These are phyloP conservation scores for Flexamia atlantica DNA, from an alignment of 2,888 invertebrate genomes.

Conservation along the genomic window DNA sequence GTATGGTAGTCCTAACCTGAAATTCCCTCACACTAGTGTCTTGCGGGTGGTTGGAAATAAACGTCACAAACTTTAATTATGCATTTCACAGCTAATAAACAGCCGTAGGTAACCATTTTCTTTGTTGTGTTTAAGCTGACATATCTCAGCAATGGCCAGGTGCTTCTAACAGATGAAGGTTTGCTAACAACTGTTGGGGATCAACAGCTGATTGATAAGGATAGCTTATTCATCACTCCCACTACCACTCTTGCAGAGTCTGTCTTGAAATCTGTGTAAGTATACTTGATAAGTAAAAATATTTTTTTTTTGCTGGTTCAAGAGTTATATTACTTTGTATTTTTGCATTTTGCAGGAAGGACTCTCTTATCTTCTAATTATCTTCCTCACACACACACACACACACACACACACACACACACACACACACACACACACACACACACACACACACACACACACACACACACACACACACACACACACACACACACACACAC, in stretches of 20 bases:
- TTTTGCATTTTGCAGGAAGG: no score
- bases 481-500: constrained; percentile 56
- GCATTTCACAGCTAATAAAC: background rate
- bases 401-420: constrained; percentile 56
- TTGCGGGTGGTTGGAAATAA: no score
- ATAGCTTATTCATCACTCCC: constrained; percentile 14
- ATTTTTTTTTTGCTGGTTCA: no score
- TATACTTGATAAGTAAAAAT: no score
- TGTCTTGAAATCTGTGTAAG: constrained; percentile 40
- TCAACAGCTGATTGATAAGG: constrained; percentile 39
- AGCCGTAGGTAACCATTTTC: no score
- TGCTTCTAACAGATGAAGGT: constrained; percentile 59
- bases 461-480: constrained; percentile 55
- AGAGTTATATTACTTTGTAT: no score
- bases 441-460: constrained; percentile 51
- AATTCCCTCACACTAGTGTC: no score
- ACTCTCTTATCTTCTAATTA: no score
- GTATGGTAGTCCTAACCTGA: no score
- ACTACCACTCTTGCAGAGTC: background rate
- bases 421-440: constrained; percentile 56
- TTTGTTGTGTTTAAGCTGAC: constrained; percentile 44
- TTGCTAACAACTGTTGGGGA: constrained; percentile 15
- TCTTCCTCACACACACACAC: constrained; percentile 48
- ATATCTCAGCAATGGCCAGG: constrained; percentile 39
- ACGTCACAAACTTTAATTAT: background rate